These are phyloP conservation scores for Anas bernieri DNA, from an alignment of 2,797 vertebrate species.

Conservation along the genomic window DNA sequence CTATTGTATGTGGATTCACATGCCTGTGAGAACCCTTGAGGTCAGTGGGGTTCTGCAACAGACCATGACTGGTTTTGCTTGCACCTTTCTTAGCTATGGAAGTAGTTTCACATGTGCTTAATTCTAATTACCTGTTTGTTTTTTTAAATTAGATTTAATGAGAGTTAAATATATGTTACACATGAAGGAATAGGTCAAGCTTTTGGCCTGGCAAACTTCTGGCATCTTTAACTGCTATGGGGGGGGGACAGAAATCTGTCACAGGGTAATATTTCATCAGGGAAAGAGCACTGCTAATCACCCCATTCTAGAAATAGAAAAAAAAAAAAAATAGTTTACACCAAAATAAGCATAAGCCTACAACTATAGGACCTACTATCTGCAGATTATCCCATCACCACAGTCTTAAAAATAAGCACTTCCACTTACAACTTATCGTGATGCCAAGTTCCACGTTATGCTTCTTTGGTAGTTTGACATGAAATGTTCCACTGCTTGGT, in stretches of 20 bases:
- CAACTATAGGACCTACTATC: neutral
- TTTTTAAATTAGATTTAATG: neutral
- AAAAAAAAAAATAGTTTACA: neutral
- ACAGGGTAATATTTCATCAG: neutral
- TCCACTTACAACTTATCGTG: conserved; percentile 96
- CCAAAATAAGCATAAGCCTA: neutral
- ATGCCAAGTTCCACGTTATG: conserved; percentile 97
- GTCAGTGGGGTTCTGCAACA: neutral
- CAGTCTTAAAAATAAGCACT: conserved; percentile 22
- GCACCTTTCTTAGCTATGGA: neutral
- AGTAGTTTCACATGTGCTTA: neutral
- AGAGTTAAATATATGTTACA: neutral
- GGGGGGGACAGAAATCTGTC: neutral
- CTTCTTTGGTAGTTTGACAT: conserved; percentile 98
- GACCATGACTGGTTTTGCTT: neutral
- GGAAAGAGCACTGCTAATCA: neutral
- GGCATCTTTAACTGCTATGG: neutral
- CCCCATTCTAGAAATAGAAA: neutral
- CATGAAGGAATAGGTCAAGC: neutral
- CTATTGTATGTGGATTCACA: neutral
- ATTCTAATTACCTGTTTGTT: neutral
- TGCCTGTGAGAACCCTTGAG: neutral
- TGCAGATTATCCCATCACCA: neutral
- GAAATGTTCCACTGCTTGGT: conserved; percentile 97
- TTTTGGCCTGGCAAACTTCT: neutral